These are phyloP conservation scores for Athripsodes cinereus DNA, from an alignment of 2,888 invertebrate genomes.

Conservation along the genomic window DNA sequence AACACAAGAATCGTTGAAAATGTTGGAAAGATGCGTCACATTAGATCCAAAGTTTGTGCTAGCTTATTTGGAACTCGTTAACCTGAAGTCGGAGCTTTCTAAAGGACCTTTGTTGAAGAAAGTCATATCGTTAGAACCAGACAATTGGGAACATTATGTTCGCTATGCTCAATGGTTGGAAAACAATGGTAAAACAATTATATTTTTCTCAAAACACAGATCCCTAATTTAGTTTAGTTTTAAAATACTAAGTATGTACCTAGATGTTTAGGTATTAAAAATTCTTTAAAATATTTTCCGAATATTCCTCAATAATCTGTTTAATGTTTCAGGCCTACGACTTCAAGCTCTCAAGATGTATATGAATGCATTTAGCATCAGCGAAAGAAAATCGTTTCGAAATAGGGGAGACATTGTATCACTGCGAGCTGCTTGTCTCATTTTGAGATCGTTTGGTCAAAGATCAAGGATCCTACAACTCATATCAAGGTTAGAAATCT, in stretches of 20 bases:
- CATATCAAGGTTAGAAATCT: slow-evolving; percentile 53
- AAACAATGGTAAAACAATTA: slow-evolving; percentile 50
- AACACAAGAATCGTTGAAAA: slow-evolving; percentile 55
- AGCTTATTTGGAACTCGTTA: slow-evolving; percentile 62
- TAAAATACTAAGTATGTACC: too few species aligned
- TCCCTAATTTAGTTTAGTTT: too few species aligned
- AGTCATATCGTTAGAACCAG: slow-evolving; percentile 60
- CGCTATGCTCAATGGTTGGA: slow-evolving; percentile 68
- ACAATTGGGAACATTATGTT: slow-evolving; percentile 62
- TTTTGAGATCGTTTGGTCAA: slow-evolving; percentile 58
- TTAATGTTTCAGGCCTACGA: slow-evolving; percentile 17
- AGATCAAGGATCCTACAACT: slow-evolving; percentile 60
- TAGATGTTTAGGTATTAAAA: too few species aligned
- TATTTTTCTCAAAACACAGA: too few species aligned
- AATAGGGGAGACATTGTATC: slow-evolving; percentile 52
- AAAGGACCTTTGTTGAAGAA: slow-evolving; percentile 54
- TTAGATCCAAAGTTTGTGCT: slow-evolving; percentile 64
- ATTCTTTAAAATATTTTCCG: too few species aligned
- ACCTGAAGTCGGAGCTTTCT: slow-evolving; percentile 50
- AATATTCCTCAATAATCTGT: too few species aligned
- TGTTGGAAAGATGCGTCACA: slow-evolving; percentile 62
- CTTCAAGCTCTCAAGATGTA: slow-evolving; percentile 37
- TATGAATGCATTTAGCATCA: slow-evolving; percentile 36
- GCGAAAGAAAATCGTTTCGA: slow-evolving; percentile 38
- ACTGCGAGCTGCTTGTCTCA: slow-evolving; percentile 55